Base-by-base conservation (phyloP, 2,888 invertebrate genomes). In the Trichogramma evanescens region DNA sequence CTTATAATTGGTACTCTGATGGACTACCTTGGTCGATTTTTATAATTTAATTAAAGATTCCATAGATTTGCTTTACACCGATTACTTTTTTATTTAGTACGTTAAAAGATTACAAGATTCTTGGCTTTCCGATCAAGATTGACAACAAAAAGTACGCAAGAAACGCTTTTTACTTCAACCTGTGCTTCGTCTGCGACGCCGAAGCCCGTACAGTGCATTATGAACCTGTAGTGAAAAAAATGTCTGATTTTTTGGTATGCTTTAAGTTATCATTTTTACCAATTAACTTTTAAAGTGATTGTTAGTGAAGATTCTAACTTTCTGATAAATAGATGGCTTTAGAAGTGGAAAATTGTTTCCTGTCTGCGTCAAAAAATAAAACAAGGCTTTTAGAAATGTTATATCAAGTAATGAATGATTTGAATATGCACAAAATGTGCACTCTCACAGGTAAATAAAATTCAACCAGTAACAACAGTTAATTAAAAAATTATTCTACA, bases 141-240 rank as follows among this genome's bases (percentile, higher is more conserved):
- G 89, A 92, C 69, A 88, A 90, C 77, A 86, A 89, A 54, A 89
- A 92, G 71, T 97, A 97, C 79, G 88, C 89, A 9, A 82, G 97
- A 57, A 97, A 97, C 79, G 92, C 93, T n/a, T 91, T 93, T 71
- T 89, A 95, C 64, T 97, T 97, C 80, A 97, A 97, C 80, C 79
- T 95, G 42, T 95, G 95, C 78, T 94, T 97, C 74, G 94, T 96
- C 0, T 95, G 94, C 73, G 92, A 94, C 73, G 89, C 91, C 56
- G 87, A 89, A 81, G 89, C 93, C 0, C 84, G 93, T 60, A 93
- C 95, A 0, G 89, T 92, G 2, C 94, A 93, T 71, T 96, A 95
- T 78, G 96, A 97, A 73, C 89, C 93, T 0, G 91, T 96, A 6
- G 93, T 97, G 0, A 93, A 91, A 72, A 97, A 97, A 77, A 84